Conservation (phyloP, 2,113 vertebrate species). For the Cranoglanis bouderius region DNA sequence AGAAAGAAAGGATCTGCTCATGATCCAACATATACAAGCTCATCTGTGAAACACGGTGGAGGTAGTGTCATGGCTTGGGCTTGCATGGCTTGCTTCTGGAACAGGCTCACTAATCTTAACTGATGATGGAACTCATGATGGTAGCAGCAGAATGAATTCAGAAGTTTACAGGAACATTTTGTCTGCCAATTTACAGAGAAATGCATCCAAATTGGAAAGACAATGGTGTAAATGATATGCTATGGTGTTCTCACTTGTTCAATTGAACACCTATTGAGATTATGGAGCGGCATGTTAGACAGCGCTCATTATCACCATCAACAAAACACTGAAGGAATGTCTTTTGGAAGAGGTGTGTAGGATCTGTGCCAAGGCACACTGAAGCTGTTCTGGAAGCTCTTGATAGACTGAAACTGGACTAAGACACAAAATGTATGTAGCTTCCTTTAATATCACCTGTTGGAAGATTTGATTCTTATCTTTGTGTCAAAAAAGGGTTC, state of each 20-base stretch:
- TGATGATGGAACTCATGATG: no score
- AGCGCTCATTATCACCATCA: neutral
- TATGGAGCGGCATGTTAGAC: neutral
- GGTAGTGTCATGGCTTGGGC: no score
- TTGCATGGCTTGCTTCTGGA: no score
- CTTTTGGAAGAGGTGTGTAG: neutral
- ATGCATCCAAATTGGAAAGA: no score
- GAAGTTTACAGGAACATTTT: no score
- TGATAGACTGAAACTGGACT: neutral
- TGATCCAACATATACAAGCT: no score
- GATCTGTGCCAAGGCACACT: neutral
- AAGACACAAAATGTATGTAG: neutral
- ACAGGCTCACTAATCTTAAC: no score
- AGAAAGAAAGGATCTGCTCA: no score
- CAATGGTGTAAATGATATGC: neutral
- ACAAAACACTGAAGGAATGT: neutral
- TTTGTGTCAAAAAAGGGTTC: neutral
- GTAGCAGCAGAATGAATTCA: no score
- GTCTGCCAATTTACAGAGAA: no score
- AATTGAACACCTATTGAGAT: neutral
- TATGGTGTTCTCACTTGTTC: neutral
- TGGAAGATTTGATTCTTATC: neutral
- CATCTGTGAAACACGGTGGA: no score
- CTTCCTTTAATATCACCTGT: neutral
- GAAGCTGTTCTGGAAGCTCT: neutral